phyloP scores from a whole-genome alignment of 2,888 invertebrate genomes.

The Drosophila koepferae region DNA sequence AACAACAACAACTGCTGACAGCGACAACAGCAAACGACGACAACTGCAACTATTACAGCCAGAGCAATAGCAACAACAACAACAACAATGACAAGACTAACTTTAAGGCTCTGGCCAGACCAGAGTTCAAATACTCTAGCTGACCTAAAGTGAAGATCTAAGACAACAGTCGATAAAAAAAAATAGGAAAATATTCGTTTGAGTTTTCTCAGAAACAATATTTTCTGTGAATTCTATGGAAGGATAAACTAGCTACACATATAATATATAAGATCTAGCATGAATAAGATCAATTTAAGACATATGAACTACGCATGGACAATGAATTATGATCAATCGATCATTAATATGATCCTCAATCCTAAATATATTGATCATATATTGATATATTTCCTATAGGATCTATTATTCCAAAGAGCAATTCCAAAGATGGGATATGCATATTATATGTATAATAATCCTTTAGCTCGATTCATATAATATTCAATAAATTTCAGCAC shows the following conservation, averaged over 20 bases:
- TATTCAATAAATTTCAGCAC: background rate
- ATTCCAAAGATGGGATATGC: background rate
- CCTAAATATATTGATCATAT: too few species aligned
- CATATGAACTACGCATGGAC: too few species aligned
- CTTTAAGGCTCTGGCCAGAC: background rate
- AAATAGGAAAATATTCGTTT: background rate
- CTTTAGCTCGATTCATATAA: background rate
- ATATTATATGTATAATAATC: background rate
- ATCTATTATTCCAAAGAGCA: background rate
- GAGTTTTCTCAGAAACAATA: background rate
- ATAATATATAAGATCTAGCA: too few species aligned
- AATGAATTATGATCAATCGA: too few species aligned
- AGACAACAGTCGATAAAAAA: background rate
- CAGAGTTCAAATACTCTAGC: conserved; percentile 31
- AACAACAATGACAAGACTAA: background rate
- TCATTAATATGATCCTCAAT: too few species aligned
- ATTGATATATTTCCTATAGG: too few species aligned
- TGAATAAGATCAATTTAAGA: too few species aligned
- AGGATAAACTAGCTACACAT: too few species aligned
- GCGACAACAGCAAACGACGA: conserved; percentile 45
- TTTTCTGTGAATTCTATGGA: background rate
- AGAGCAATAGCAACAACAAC: conserved; percentile 10
- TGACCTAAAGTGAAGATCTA: background rate
- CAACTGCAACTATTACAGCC: conserved; percentile 58
- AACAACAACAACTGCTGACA: conserved; percentile 51